Base-by-base conservation (phyloP, 2,888 invertebrate genomes). In the Dolomedes plantarius region DNA sequence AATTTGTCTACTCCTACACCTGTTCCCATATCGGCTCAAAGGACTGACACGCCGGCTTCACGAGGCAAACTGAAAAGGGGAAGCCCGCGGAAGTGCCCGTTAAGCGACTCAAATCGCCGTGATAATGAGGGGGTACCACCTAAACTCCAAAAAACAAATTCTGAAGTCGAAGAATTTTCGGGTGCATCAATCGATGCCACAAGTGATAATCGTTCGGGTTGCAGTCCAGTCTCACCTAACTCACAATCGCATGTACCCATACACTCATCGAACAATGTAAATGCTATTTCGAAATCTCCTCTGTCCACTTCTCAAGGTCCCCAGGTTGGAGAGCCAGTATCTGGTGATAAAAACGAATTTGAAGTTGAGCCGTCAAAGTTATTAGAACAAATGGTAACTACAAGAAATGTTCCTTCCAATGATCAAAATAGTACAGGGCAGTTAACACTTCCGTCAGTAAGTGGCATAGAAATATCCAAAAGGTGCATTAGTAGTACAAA, bases 331-430 rank as follows among this genome's bases (percentile, higher is more conserved):
- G 81, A 74, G 16, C 56, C 41, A 46, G 65, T 86, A 69, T 87
- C 85, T 29, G 87, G 85, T 69, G 87, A 87, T 46, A 87, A 87
- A 62, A 79, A 79, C 31, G 88, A 88, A 27, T 88, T 86, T 72
- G 88, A 88, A 32, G 83, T 88, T 23, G 81, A 86, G 36, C 88
- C 88, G 56, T 88, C 88, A 27, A 88, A 86, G 71, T 67, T 88
- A 46, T 78, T 88, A 82, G 88, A 88, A 81, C 88, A 88, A 74
- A 85, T 88, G 62, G 73, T 88, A 64, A 88, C 88, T 80, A 86
- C 88, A 56, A 88, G 87, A 56, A 87, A 87, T 87, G 87, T 87
- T 77, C 86, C 86, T 81, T 79, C 81, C 67, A 81, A 72, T 81
- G 87, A 81, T 81, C 86, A 87, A 77, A 74, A 77, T 77, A 87